Base-by-base conservation (phyloP, 92 coral and sea anemone species). In the Pocillopora meandrina region DNA sequence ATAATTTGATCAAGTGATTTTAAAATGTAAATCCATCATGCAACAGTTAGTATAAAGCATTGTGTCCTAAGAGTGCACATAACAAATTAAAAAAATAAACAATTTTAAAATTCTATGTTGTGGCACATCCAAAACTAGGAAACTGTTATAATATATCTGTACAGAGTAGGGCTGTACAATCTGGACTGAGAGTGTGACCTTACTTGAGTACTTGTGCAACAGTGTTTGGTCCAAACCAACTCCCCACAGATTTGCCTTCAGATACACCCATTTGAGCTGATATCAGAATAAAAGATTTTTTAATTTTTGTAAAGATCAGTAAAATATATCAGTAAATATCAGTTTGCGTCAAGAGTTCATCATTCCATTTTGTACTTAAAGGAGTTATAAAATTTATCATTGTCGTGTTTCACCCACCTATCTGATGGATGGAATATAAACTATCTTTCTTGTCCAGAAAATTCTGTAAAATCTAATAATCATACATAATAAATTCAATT, bases 241-340 rank as follows among this genome's bases (percentile, higher is more conserved):
- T 96, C 26, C 98, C 98, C 13, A 96, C 93, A 65, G 92, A 78
- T 87, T 96, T 96, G 57, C 98, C 98, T 82, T 96, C 98, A 19
- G 98, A 96, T 68, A 93, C 98, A 49, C 98, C 98, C 98, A 96
- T 96, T 86, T 96, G 98, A 67, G 98, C 98, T 96, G 61, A 17
- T 2, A 17, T 20, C 23, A 85, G 74, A 59, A 84, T 55, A 26
- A 42, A 64, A 82, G 78, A 5, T 5, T 5, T 61, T 18, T 31
- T 42, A 12, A 64, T 15, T 67, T 66, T 47, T 49, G 13, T 23
- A 66, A 65, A 0, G 20, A 10, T 33, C 16, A 21, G 34, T 14
- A 20, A 0, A 75, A 26, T 26, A 26, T 26, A 26, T 26, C 31
- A 75, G 80, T 26, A 18, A 42, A 42, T 42, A 42, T 42, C 52